A percentile compares a stretch with the other conserved stretches of the same genome.
phyloP scores from a whole-genome alignment of 2,113 vertebrate genomes.

The Bagarius yarrelli region DNA sequence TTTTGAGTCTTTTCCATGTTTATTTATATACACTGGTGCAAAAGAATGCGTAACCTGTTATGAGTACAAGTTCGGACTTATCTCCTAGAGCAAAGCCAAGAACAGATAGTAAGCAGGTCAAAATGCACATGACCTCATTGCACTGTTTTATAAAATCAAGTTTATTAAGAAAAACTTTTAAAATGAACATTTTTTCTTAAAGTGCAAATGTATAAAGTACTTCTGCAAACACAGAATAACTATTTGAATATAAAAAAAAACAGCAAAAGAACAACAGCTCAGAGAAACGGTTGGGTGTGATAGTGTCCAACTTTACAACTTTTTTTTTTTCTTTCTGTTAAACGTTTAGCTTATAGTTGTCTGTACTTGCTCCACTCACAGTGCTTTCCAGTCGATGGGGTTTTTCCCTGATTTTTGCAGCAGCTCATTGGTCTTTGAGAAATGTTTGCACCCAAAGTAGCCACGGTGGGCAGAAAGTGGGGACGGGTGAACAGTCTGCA shows the following conservation, averaged over 20 bases:
- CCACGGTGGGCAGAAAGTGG: conserved; percentile 87
- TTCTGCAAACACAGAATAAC: neutral
- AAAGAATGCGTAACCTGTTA: neutral
- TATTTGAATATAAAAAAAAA: neutral
- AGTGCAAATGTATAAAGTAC: conserved; percentile 21
- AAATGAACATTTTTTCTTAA: neutral
- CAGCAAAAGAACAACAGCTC: neutral
- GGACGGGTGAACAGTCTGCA: conserved; percentile 88
- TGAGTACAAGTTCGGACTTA: neutral
- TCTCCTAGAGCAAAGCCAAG: neutral
- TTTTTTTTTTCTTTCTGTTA: no score
- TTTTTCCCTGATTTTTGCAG: conserved; percentile 81
- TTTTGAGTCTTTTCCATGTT: neutral
- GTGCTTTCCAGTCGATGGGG: conserved; percentile 84
- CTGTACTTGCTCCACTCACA: conserved; percentile 57
- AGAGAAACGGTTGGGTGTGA: neutral
- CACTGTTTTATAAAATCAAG: neutral
- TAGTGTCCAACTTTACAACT: conserved; percentile 22
- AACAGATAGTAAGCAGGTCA: neutral
- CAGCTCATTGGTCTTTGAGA: conserved; percentile 88
- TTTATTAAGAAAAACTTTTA: conserved; percentile 28
- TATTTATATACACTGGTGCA: neutral
- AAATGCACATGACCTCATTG: neutral
- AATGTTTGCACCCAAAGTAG: conserved; percentile 89
- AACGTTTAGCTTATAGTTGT: neutral